Base-by-base conservation (phyloP, 2,797 vertebrate genomes). In the Euphonia xanthogaster region DNA sequence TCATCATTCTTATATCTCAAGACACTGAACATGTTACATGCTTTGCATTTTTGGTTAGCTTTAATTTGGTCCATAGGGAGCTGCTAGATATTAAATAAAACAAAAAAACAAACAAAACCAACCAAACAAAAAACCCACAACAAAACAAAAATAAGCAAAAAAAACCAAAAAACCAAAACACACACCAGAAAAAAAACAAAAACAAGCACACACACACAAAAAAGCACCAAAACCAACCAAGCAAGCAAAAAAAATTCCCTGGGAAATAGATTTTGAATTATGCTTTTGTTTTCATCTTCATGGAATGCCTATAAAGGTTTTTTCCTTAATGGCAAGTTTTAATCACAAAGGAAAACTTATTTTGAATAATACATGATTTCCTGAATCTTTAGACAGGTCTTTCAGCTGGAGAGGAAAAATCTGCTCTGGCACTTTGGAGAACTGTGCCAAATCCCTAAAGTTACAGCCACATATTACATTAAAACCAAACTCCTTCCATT, bases 41-140 rank as follows among this genome's bases (percentile, higher is more conserved):
- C 21, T 84, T 57, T 81, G 23, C n/a, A 57, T 50, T 30, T 44
- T 88, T 68, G 12, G 13, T 68, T 65, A 84, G 16, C 20, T 86
- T 81, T 68, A 45, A 74, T 76, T 93, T 94, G 47, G 37, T 74
- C 39, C 54, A 78, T 30, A 84, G 50, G 51, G 25, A 90, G 47
- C 8, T 0, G 2, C 28, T 63, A 79, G 86, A 70, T 10, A 74
- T 19, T 44, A 48, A 90, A 80, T 48, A 40, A 40, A 55, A 30
- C 9, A 82, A 74, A 35, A 35, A 9, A 47, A 2, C 23, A 62
- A 73, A 30, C 7, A 35, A 10, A 57, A 57, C 5, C 47, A 53
- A 63, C 9, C 10, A 35, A 75, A 10, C 4, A 33, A 72, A 14
- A 22, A 57, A n/a, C 4, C 15, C 35, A 39, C 14, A 66, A 47